phyloP scores from a whole-genome alignment of 1,140 invertebrate species.

The Halyomorpha halys region DNA sequence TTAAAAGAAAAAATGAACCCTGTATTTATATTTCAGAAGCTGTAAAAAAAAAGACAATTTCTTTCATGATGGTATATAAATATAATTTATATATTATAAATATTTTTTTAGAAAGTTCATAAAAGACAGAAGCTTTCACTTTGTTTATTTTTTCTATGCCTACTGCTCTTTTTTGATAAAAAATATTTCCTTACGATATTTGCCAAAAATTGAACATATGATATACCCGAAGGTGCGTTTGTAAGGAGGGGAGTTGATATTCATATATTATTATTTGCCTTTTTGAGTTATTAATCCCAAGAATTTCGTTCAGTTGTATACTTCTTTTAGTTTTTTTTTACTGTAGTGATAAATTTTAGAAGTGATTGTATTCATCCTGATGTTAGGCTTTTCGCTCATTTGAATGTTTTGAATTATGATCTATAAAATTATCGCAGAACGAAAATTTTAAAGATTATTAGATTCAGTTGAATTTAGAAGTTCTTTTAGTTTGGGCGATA shows the following conservation, averaged over 20 bases:
- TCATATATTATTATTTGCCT: neutral
- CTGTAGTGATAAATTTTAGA: neutral
- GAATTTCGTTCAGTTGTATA: too few species aligned
- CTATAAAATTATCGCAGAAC: neutral
- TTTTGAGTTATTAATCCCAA: neutral
- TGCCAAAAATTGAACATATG: neutral
- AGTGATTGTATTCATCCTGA: too few species aligned
- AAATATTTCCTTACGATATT: neutral
- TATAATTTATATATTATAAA: conserved; percentile 1
- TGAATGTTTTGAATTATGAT: neutral
- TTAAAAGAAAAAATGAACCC: too few species aligned
- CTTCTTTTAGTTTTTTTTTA: conserved; percentile 8
- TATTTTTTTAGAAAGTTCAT: neutral
- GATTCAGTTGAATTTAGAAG: neutral
- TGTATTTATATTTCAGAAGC: too few species aligned
- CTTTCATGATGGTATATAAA: neutral
- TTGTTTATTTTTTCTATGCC: neutral
- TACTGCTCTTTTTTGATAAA: neutral
- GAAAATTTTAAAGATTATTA: conserved; percentile 1
- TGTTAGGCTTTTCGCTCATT: too few species aligned
- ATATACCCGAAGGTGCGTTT: conserved; percentile 3
- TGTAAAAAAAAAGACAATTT: too few species aligned
- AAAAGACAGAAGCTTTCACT: neutral
- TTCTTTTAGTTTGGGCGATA: conserved; percentile 37
- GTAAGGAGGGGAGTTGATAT: conserved; percentile 5